Conservation (phyloP, 2,888 invertebrate species). For the Cabera pusaria region DNA sequence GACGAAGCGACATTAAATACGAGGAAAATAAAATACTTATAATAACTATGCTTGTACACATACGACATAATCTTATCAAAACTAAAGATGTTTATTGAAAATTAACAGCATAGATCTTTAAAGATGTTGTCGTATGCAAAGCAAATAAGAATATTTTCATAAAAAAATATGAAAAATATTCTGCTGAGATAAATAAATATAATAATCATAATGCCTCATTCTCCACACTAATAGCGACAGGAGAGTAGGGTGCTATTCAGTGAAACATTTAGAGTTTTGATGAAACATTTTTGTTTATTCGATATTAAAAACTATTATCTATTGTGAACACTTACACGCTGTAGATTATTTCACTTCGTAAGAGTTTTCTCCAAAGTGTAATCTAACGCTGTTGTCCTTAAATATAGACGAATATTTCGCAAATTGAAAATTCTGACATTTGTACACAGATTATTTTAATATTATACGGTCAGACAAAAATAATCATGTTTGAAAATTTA, state of each 20-base stretch:
- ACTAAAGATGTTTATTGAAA: too few species aligned
- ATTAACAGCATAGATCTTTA: neutral
- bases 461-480: too few species aligned
- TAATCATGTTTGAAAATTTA: too few species aligned
- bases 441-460: too few species aligned
- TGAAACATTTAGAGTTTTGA: slow-evolving; percentile 53
- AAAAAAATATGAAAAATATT: slow-evolving; percentile 43
- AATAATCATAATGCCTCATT: slow-evolving; percentile 59
- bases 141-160: slow-evolving; percentile 34
- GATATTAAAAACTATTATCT: too few species aligned
- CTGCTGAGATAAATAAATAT: slow-evolving; percentile 39
- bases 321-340: too few species aligned
- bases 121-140: slow-evolving; percentile 38
- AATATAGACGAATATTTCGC: too few species aligned
- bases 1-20: slow-evolving; percentile 66
- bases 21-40: slow-evolving; percentile 45
- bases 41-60: slow-evolving; percentile 23
- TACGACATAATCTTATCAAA: slow-evolving; percentile 17
- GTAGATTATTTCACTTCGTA: too few species aligned
- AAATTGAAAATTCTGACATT: too few species aligned
- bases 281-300: slow-evolving; percentile 63
- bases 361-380: too few species aligned
- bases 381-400: too few species aligned
- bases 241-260: slow-evolving; percentile 75
- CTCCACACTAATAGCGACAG: slow-evolving; percentile 77